Evolutionary conservation across 2,113 vertebrate genomes (phyloP), one percentile per base, ranked within the genome.

Genomic region (Albula goreensis): DNA sequence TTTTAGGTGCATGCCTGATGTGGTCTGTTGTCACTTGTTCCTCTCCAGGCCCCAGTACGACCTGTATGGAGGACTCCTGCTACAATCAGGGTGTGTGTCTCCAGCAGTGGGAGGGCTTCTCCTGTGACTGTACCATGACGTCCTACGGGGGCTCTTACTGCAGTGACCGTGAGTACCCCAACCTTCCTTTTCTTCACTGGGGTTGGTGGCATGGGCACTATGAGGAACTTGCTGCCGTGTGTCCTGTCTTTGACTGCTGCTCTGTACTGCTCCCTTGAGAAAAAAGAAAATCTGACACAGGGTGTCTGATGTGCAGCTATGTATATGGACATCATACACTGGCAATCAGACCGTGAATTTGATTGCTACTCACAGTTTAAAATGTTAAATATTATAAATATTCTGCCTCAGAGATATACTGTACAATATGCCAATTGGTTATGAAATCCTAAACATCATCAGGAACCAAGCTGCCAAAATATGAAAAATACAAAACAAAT

Each of bases 101-200:
- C 92, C 97, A 98, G 93, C 97, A 98, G 90, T 98, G 97, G 97
- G 97, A 98, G 83, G 97, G 97, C 93, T 98, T 97, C 93, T 96
- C 96, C 63, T 98, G 97, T 19, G 97, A 98, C 94, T 98, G 97
- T 91, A 96, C 93, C 89, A 98, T 98, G 97, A 98, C 97, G 93
- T 95, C 95, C 93, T 95, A 96, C 79, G 94, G 94, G 86, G 94
- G 95, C 90, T 94, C 95, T 13, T 94, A 94, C 56, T 96, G 95
- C 93, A 95, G 93, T 86, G 95, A 96, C 83, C 95, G 95, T 96
- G 87, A 95, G 95, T 95, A 25, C 85, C 77, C 51, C 41, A 5
- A 2, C 22, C 3, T 48, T 12, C 5, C 41, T 0, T 0, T 19
- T 66, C 17, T 2, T 31, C 52, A 1, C 10, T 31, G 41, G 41